Percentiles rank a stretch among this genome's conserved stretches.
Evolutionary conservation across 2,113 vertebrate species (phyloP).

Genomic region (Hipposideros armiger): DNA sequence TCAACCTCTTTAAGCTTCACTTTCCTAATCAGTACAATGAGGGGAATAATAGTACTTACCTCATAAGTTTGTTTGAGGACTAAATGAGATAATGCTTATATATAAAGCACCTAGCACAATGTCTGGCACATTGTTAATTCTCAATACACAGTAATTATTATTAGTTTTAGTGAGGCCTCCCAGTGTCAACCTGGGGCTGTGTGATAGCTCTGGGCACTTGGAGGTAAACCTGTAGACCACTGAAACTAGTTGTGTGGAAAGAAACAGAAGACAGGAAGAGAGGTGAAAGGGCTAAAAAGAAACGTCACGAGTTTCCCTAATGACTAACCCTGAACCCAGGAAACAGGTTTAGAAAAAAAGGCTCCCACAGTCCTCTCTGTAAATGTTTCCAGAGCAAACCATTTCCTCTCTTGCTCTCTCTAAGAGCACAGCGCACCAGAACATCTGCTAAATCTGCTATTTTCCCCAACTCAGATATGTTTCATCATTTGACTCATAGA

Average conservation of each 20-base stretch:
- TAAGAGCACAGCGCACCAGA: not conserved
- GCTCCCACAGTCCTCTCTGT: not conserved
- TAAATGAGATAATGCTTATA: slow-evolving; percentile 33
- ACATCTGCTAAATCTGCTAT: slow-evolving; percentile 59
- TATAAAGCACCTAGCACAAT: not conserved
- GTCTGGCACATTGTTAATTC: not conserved
- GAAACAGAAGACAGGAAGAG: slow-evolving; percentile 13
- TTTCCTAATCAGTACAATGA: not conserved
- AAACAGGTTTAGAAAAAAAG: slow-evolving; percentile 49
- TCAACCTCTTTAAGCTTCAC: slow-evolving; percentile 25
- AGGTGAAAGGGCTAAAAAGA: slow-evolving; percentile 11
- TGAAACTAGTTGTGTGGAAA: not conserved
- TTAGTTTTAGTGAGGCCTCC: slow-evolving; percentile 41
- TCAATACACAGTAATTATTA: slow-evolving; percentile 20
- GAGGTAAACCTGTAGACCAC: not conserved
- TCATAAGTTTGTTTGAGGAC: slow-evolving; percentile 37
- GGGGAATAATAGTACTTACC: not conserved
- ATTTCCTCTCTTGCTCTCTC: slow-evolving; percentile 20
- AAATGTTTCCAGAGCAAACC: slow-evolving; percentile 6
- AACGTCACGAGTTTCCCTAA: not conserved
- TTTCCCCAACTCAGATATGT: slow-evolving; percentile 35
- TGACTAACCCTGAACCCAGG: not conserved
- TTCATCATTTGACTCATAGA: slow-evolving; percentile 65
- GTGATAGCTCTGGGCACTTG: not conserved
- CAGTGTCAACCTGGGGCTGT: not conserved